Base-by-base conservation (phyloP, 2,888 invertebrate species). In the Tipula confusa region DNA sequence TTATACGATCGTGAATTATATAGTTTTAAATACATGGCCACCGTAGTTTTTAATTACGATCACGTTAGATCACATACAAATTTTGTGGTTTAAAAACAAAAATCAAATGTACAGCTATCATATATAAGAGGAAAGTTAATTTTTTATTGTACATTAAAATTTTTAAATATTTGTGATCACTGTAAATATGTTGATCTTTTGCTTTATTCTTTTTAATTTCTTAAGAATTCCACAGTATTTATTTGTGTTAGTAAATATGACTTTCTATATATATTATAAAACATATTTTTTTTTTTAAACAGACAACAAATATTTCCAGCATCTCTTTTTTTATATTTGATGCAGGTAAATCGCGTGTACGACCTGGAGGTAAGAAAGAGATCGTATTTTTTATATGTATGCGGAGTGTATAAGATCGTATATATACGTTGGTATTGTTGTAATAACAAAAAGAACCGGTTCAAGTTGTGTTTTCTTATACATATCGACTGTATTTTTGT, bases 371-470 rank as follows among this genome's bases (percentile, higher is more conserved):
- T 64, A 64, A 64, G 64, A 64, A 64, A 64, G 64, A 64, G 64
- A 24, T 9, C 64, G 64, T 24, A 5, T 64, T 64, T 11, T 33
- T n/a, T n/a, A 33, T 33, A 9, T 33, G 7, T 33, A 64, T 64
- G 24, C 7, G 43, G 43, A n/a, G n/a, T n/a, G n/a, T n/a, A n/a
- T 43, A 43, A 43, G 43, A 43, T 43, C 43, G 6, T 43, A 7
- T 43, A 15, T 43, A n/a, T n/a, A n/a, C n/a, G 43, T 43, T 43
- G 5, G 15, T 64, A 64, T 64, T 64, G 64, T 64, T 64, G 64
- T 64, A 64, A 64, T 64, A 64, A 64, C 24, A 64, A 64, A 43
- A 64, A 64, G 64, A 64, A 64, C 64, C 64, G 64, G 64, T 64
- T 64, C 64, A 64, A 64, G 64, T 43, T 43, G 43, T 64, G 15